These are phyloP conservation scores for Pristionchus exspectatus DNA, from an alignment of 2,888 invertebrate genomes.

Conservation along the genomic window DNA sequence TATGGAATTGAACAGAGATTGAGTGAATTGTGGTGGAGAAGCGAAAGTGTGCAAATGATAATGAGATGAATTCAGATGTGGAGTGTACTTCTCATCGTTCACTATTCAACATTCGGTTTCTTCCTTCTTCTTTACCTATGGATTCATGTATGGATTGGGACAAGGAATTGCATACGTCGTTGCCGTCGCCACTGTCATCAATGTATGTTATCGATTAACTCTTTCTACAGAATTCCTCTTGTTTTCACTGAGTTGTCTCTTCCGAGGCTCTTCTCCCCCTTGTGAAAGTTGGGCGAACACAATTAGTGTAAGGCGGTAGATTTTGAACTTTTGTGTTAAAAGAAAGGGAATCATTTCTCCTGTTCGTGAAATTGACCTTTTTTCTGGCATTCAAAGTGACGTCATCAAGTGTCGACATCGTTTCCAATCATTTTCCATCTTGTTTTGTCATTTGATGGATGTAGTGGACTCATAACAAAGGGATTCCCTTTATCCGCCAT, in stretches of 20 bases:
- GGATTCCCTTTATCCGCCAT: conserved; percentile 3
- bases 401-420: background rate
- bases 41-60: background rate
- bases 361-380: background rate
- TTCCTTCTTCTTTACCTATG: conserved; percentile 74
- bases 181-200: conserved; percentile 76
- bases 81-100: conserved; percentile 73
- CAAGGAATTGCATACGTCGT: conserved; percentile 78
- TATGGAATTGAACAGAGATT: background rate
- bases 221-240: background rate
- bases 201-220: conserved; percentile 61
- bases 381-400: background rate
- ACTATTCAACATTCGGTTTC: conserved; percentile 73
- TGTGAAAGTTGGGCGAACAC: conserved; percentile 20
- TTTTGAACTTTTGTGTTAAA: background rate
- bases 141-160: conserved; percentile 76
- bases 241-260: background rate
- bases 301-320: conserved; percentile 8
- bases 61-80: conserved; percentile 60
- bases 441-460: background rate
- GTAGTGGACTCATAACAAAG: conserved; percentile 10
- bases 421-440: background rate
- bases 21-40: background rate
- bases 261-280: background rate
- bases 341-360: background rate